A percentile compares a stretch with the other conserved stretches of the same genome.
These are phyloP conservation scores for Champsocephalus gunnari DNA, from an alignment of 2,797 vertebrate genomes.

Conservation along the genomic window DNA sequence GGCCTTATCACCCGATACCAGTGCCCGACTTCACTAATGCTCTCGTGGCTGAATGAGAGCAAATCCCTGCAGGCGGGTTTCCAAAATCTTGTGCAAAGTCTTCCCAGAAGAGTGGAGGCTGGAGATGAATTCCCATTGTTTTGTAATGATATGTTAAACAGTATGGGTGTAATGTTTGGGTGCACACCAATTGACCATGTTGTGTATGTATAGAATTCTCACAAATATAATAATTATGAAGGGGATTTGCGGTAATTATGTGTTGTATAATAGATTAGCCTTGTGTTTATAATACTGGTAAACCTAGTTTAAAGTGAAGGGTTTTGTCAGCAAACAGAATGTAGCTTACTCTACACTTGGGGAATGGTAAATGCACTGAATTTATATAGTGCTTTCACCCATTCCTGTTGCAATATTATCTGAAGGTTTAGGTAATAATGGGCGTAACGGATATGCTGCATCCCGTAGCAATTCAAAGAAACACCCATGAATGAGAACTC, in stretches of 20 bases:
- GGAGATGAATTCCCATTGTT: slow-evolving; percentile 34
- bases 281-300: background rate
- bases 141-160: slow-evolving; percentile 31
- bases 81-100: slow-evolving; percentile 32
- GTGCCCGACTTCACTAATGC: slow-evolving; percentile 51
- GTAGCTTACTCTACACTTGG: background rate
- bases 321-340: background rate
- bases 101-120: slow-evolving; percentile 12
- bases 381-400: too few species aligned
- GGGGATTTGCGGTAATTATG: background rate
- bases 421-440: background rate
- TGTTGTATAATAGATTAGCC: background rate
- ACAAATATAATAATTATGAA: background rate
- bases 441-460: slow-evolving; percentile 14
- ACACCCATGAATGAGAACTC: slow-evolving; percentile 13
- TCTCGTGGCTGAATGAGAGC: slow-evolving; percentile 50
- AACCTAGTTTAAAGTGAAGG: background rate
- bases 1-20: slow-evolving; percentile 53
- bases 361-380: too few species aligned
- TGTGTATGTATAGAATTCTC: background rate
- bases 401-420: background rate
- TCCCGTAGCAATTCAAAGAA: slow-evolving; percentile 10
- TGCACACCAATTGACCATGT: background rate
- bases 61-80: slow-evolving; percentile 44
- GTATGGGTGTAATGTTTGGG: background rate